phyloP scores from a whole-genome alignment of 1,140 invertebrate species.

The Antheraea mylitta region DNA sequence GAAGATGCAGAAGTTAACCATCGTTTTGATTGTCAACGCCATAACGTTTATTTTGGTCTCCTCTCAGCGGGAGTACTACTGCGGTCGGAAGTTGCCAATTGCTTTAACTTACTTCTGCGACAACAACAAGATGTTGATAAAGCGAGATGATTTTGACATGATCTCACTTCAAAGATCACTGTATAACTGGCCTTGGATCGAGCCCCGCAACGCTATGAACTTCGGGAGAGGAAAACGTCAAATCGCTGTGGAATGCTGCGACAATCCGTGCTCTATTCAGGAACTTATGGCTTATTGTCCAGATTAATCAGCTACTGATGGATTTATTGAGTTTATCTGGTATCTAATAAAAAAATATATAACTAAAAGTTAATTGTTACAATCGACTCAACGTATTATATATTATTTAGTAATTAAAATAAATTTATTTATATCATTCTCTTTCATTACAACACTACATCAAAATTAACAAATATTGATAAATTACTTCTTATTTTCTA shows the following conservation, averaged over 20 bases:
- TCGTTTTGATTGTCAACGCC: background rate
- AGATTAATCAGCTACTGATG: constrained; percentile 4
- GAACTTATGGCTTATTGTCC: constrained; percentile 36
- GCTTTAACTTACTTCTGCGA: background rate
- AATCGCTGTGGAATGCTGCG: constrained; percentile 36
- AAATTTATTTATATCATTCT: too few relatives aligned
- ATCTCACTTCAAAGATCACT: background rate
- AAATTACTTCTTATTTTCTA: too few relatives aligned
- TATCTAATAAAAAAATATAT: too few relatives aligned
- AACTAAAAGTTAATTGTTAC: too few relatives aligned
- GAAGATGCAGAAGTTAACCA: background rate
- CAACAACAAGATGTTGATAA: constrained; percentile 2
- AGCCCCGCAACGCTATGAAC: constrained; percentile 19
- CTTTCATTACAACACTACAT: too few relatives aligned
- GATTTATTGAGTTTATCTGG: background rate
- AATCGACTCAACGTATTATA: too few relatives aligned
- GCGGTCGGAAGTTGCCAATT: background rate
- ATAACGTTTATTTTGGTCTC: background rate
- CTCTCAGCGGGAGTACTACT: background rate
- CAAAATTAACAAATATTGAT: too few relatives aligned
- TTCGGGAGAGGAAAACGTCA: constrained; percentile 31
- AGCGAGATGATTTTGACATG: background rate
- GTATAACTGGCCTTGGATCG: constrained; percentile 24
- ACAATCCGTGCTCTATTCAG: constrained; percentile 31
- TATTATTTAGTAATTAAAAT: too few relatives aligned